phyloP scores from a whole-genome alignment of 2,797 vertebrate species.

The Gallinago stenura region DNA sequence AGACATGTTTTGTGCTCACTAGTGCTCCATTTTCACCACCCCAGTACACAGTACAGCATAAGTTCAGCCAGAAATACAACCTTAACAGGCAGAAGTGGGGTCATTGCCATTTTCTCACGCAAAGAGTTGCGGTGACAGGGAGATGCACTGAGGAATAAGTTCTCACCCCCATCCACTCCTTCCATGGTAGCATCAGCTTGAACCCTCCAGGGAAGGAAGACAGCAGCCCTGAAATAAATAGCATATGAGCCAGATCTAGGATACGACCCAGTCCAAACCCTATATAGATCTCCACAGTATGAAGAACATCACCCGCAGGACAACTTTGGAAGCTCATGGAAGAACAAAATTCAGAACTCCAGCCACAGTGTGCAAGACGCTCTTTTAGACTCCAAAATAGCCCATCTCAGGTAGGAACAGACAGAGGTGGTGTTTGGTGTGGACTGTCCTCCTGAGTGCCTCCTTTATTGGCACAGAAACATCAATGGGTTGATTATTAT shows the following conservation, averaged over 20 bases:
- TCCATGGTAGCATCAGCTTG: background rate
- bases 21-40: background rate
- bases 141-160: background rate
- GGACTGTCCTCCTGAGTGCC: background rate
- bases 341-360: background rate
- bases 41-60: no score
- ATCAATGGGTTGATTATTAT: background rate
- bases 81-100: background rate
- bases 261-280: background rate
- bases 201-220: background rate
- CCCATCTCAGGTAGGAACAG: background rate
- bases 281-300: background rate
- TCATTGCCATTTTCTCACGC: background rate
- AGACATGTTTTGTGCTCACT: background rate
- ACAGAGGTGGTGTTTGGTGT: background rate
- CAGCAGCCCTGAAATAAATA: background rate
- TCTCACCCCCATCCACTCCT: background rate
- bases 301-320: background rate
- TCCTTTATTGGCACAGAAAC: background rate
- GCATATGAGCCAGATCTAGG: background rate
- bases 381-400: background rate
- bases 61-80: background rate
- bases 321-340: background rate
- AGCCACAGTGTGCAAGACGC: background rate
- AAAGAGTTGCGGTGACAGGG: background rate